Base-by-base conservation (phyloP, 37 sponge, comb jelly and placozoan genomes). In the Ianthella basta region DNA sequence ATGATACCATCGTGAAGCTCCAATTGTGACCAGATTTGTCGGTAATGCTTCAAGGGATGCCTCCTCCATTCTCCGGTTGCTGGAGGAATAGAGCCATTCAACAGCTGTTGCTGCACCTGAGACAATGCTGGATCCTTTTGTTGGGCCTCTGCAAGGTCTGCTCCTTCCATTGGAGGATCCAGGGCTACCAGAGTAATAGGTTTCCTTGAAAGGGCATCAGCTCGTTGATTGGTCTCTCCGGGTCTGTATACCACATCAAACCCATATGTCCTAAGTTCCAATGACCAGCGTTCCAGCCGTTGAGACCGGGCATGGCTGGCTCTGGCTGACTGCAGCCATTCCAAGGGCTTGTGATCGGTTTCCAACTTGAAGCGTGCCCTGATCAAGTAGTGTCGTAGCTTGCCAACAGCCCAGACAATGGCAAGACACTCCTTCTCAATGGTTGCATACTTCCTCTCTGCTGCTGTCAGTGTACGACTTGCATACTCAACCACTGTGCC, bases 401-500 rank as follows among this genome's bases (percentile, higher is more conserved):
- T 74, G 14, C 75, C 5, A 15, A 27, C 37, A 27, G 75, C 75
- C 75, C 75, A 74, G 15, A 74, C 75, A 30, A 74, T 74, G 32
- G 75, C 75, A 13, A 74, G 75, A 15, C 75, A 74, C 75, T 74
- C 75, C 37, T 74, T 74, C 34, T 74, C 75, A 38, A 74, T 74
- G 10, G 75, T 74, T 8, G 75, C 75, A 74, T 30, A 74, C 32
- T 74, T 74, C 75, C 34, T 74, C 16, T 74, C 75, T 14, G 75
- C 75, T 74, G 32, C 10, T n/a, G 37, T 38, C 40, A 74, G 39
- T 15, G 75, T 27, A 36, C 75, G 18, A 27, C 75, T 74, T 34
- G 75, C 75, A 74, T 34, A 74, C 41, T 74, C 75, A 10, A 74
- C 37, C 32, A 74, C 75, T 36, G 75, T 74, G 75, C 75, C 75